These are phyloP conservation scores for Bovichtus variegatus DNA, from an alignment of 2,797 vertebrate species.

Conservation along the genomic window DNA sequence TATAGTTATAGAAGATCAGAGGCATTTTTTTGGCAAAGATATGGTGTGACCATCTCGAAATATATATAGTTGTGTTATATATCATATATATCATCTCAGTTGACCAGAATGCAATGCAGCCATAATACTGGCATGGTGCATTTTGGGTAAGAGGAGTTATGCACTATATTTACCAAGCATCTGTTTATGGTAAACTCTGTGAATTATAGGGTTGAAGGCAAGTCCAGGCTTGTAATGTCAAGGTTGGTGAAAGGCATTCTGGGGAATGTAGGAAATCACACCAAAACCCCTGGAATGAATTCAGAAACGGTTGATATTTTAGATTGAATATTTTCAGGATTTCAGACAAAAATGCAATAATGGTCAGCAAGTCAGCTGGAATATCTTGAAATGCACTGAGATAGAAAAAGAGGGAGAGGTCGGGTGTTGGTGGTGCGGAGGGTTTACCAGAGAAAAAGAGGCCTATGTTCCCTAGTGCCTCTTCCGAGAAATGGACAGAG, in stretches of 20 bases:
- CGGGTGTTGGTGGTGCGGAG: background rate
- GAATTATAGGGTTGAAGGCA: background rate
- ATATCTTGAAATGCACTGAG: constrained; percentile 20
- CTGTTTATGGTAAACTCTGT: background rate
- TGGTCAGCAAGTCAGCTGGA: constrained; percentile 5
- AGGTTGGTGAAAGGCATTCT: constrained; percentile 20
- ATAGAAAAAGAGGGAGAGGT: constrained; percentile 13
- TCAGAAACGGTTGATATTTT: background rate
- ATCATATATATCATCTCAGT: no score
- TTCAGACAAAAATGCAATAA: background rate
- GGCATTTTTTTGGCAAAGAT: background rate
- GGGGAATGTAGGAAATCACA: constrained; percentile 16
- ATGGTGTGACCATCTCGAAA: background rate
- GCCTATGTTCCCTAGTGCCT: constrained; percentile 46
- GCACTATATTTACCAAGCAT: background rate
- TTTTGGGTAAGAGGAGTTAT: background rate
- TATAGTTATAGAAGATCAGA: background rate
- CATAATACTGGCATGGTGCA: background rate
- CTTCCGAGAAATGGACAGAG: constrained; percentile 70
- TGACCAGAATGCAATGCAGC: constrained; percentile 5
- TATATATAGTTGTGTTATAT: background rate
- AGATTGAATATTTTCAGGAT: background rate
- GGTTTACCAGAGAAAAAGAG: constrained; percentile 32
- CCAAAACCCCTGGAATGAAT: background rate
- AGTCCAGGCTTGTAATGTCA: background rate